phyloP scores from a whole-genome alignment of 2,113 vertebrate genomes.

The Dunckerocampus dactyliophorus region DNA sequence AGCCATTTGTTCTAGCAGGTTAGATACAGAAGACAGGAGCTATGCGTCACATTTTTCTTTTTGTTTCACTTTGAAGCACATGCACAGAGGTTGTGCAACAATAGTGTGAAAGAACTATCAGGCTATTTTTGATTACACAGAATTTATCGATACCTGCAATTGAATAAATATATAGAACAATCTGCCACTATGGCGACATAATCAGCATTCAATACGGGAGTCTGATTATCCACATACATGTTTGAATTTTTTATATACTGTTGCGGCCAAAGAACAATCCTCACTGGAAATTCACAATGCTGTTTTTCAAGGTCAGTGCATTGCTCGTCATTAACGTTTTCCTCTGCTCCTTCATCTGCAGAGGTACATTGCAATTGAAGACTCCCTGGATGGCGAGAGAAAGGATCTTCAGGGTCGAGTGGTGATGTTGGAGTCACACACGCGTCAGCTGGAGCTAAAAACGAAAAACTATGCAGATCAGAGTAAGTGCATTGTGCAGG shows the following conservation, averaged over 20 bases:
- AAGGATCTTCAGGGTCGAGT: conserved; percentile 90
- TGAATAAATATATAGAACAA: no score
- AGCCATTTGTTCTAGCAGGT: conserved; percentile 27
- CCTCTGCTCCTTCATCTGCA: conserved; percentile 51
- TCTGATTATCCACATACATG: no score
- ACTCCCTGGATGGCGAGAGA: conserved; percentile 94
- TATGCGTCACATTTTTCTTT: neutral
- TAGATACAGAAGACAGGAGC: conserved; percentile 19
- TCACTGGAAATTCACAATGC: neutral
- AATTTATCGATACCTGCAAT: no score
- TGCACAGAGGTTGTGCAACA: no score
- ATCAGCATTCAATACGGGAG: no score
- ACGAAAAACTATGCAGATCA: conserved; percentile 95
- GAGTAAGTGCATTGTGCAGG: conserved; percentile 76
- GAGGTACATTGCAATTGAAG: conserved; percentile 95
- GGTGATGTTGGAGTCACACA: conserved; percentile 84
- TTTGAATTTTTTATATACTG: neutral
- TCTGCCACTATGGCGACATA: no score
- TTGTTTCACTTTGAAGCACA: neutral
- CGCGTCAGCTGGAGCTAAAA: conserved; percentile 90
- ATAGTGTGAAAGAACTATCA: no score
- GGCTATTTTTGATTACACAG: no score
- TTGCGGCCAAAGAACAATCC: neutral
- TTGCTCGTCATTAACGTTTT: neutral
- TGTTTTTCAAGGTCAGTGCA: neutral